Conservation (phyloP, 2,888 invertebrate species). For the Priocnemis perturbator region DNA sequence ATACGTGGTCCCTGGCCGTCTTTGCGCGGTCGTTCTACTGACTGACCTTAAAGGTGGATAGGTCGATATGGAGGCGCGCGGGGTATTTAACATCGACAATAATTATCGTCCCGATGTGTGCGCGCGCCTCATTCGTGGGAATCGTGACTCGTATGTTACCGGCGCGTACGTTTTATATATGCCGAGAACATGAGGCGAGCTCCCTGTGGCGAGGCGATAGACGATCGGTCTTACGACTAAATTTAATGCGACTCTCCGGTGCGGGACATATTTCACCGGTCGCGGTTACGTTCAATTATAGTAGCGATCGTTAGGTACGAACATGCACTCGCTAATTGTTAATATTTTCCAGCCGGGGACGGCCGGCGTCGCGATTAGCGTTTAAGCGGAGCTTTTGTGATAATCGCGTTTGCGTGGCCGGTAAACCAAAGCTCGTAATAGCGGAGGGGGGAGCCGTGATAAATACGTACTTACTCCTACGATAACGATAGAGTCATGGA, state of each 20-base stretch:
- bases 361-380: background rate
- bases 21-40: background rate
- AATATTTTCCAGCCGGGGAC: slow-evolving; percentile 5
- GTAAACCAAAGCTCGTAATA: no score
- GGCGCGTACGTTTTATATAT: slow-evolving; percentile 18
- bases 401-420: no score
- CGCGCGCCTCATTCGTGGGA: slow-evolving; percentile 32
- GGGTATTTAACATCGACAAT: slow-evolving; percentile 24
- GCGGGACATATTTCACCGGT: slow-evolving; percentile 27
- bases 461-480: no score
- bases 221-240: slow-evolving; percentile 28
- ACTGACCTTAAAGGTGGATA: slow-evolving; percentile 4
- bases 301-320: slow-evolving; percentile 10
- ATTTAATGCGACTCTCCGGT: slow-evolving; percentile 32
- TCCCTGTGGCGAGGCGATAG: slow-evolving; percentile 36
- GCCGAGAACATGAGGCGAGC: slow-evolving; percentile 23
- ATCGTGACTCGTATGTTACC: slow-evolving; percentile 28
- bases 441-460: no score
- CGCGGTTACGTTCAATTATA: slow-evolving; percentile 21
- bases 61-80: slow-evolving; percentile 11
- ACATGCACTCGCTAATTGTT: slow-evolving; percentile 20
- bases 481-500: no score
- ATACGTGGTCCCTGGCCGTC: background rate
- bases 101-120: slow-evolving; percentile 21
- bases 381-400: background rate